These are phyloP conservation scores for Enteromius argenteus DNA, from an alignment of 2,797 vertebrate genomes.

Conservation along the genomic window DNA sequence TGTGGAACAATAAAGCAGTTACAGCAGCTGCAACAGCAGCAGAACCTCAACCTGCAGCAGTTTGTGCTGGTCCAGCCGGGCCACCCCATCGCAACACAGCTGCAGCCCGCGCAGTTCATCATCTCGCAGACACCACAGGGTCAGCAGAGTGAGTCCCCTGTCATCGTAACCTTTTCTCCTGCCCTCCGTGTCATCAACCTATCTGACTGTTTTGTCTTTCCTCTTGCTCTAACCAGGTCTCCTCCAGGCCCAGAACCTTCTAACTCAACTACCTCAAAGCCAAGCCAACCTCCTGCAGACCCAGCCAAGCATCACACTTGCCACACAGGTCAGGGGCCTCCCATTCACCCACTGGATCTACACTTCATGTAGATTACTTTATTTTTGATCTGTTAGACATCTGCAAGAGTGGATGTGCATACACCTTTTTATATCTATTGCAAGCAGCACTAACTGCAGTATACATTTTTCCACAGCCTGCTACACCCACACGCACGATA, in stretches of 20 bases:
- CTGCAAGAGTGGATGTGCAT: not conserved
- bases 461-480: conserved; percentile 81
- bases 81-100: conserved; percentile 85
- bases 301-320: conserved; percentile 97
- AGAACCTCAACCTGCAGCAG: conserved; percentile 96
- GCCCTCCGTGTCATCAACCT: not conserved
- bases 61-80: conserved; percentile 97
- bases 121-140: conserved; percentile 96
- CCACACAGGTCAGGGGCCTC: conserved; percentile 88
- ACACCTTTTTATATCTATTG: no score
- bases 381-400: not conserved
- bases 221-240: conserved; percentile 79
- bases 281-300: conserved; percentile 99
- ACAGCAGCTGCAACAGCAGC: conserved; percentile 90
- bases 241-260: conserved; percentile 96
- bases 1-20: conserved; percentile 85
- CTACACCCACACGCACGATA: conserved; percentile 97
- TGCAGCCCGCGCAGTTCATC: conserved; percentile 96
- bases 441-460: no score
- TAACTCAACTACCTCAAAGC: conserved; percentile 99
- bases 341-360: not conserved
- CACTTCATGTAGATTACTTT: not conserved
- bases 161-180: conserved; percentile 1
- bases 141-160: conserved; percentile 87
- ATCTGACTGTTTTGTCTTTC: not conserved